Conservation (phyloP, 2,113 vertebrate species). For the Anas platyrhynchos region DNA sequence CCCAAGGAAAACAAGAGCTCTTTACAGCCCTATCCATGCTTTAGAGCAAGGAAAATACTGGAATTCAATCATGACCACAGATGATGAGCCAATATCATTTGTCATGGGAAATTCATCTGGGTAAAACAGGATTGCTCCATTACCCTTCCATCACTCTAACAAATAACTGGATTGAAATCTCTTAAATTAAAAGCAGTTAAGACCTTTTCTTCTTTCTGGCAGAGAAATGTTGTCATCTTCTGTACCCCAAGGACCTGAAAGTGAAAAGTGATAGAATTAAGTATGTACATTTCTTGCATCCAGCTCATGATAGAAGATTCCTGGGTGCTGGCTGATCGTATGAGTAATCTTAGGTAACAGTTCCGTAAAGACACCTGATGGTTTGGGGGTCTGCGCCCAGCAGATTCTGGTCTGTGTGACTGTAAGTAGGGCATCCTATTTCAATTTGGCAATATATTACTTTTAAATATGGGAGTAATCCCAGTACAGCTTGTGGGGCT, state of each 20-base stretch:
- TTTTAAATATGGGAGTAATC: conserved; percentile 53
- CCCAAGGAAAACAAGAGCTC: conserved; percentile 81
- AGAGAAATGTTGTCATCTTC: conserved; percentile 53
- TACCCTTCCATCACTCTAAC: conserved; percentile 75
- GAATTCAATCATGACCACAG: conserved; percentile 80
- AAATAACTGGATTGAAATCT: conserved; percentile 70
- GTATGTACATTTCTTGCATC: background rate
- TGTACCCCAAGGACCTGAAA: conserved; percentile 44
- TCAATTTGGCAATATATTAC: conserved; percentile 49
- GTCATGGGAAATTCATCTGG: conserved; percentile 91
- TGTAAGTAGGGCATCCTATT: conserved; percentile 61
- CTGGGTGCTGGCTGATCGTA: background rate
- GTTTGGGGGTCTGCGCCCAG: background rate
- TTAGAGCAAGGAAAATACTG: conserved; percentile 80
- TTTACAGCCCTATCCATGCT: conserved; percentile 77
- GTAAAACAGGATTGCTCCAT: conserved; percentile 82
- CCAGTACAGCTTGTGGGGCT: conserved; percentile 45
- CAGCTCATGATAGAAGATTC: background rate
- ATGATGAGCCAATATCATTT: conserved; percentile 86
- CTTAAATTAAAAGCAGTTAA: conserved; percentile 76
- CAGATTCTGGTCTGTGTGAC: conserved; percentile 12
- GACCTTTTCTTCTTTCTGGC: conserved; percentile 42
- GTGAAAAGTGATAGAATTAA: conserved; percentile 35
- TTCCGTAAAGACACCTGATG: background rate
- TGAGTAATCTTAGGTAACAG: background rate